A percentile compares a stretch with the other conserved stretches of the same genome.
Conservation (phyloP, 2,888 invertebrate species). For the Nymphalis c-album region DNA sequence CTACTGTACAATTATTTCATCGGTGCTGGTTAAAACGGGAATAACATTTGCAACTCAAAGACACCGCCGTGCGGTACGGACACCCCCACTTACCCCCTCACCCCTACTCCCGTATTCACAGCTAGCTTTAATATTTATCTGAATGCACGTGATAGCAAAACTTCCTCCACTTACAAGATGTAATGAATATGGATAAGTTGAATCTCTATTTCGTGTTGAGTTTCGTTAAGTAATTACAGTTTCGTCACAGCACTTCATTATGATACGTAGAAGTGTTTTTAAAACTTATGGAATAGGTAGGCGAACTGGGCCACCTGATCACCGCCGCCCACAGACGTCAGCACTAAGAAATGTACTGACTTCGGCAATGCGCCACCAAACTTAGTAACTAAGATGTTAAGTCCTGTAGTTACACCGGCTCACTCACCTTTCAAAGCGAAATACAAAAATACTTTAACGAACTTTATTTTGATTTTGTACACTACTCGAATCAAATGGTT, state of each 20-base stretch:
- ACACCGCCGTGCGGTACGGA: slow-evolving; percentile 8
- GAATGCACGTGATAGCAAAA: slow-evolving; percentile 21
- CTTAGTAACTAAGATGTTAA: no score
- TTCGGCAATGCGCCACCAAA: no score
- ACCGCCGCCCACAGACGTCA: no score
- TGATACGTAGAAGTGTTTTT: background rate
- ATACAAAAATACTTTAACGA: no score
- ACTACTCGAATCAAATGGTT: no score
- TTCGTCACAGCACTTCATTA: background rate
- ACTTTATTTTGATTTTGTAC: no score
- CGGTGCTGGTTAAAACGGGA: slow-evolving; percentile 13
- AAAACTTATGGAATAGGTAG: no score
- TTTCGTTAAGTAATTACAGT: background rate
- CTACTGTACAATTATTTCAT: slow-evolving; percentile 25
- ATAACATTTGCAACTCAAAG: slow-evolving; percentile 28
- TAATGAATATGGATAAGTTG: slow-evolving; percentile 18
- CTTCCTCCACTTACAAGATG: slow-evolving; percentile 11
- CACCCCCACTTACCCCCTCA: slow-evolving; percentile 7
- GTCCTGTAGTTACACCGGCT: no score
- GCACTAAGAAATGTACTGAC: no score
- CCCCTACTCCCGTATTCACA: background rate
- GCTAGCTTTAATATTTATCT: slow-evolving; percentile 17
- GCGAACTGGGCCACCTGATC: no score
- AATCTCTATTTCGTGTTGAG: slow-evolving; percentile 9
- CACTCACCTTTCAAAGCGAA: no score